These are phyloP conservation scores for Drosophila lacteicornis DNA, from an alignment of 1,140 invertebrate species.

Conservation along the genomic window DNA sequence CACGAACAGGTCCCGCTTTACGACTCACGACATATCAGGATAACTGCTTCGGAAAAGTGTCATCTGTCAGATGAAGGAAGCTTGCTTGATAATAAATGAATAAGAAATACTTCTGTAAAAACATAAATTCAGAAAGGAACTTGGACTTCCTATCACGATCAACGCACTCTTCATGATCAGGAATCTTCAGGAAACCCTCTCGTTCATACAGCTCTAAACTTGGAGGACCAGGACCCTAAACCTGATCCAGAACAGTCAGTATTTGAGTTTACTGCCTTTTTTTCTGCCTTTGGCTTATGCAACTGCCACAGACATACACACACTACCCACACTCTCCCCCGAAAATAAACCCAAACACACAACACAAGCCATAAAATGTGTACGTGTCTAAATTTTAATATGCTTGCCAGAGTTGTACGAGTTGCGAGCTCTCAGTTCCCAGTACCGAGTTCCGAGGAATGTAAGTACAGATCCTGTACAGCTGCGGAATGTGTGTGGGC, in stretches of 20 bases:
- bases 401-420: conserved; percentile 53
- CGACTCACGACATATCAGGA: background rate
- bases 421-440: background rate
- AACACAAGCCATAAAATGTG: conserved; percentile 73
- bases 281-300: conserved; percentile 3
- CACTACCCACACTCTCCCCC: conserved; percentile 5
- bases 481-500: conserved; percentile 30
- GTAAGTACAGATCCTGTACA: conserved; percentile 39
- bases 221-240: too few relatives aligned
- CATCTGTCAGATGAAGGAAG: conserved; percentile 4
- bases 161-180: background rate
- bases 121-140: background rate
- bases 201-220: background rate
- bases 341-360: conserved; percentile 38
- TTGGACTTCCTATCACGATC: too few relatives aligned
- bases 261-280: conserved; percentile 9
- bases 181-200: background rate
- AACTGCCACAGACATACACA: conserved; percentile 16
- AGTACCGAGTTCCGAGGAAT: conserved; percentile 16
- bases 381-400: conserved; percentile 79
- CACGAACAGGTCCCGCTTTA: background rate
- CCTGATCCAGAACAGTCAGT: too few relatives aligned
- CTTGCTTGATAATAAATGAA: background rate
- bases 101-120: background rate
- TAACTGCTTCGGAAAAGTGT: conserved; percentile 1